phyloP scores from a whole-genome alignment of 2,113 vertebrate species.

The Tenrec ecaudatus region DNA sequence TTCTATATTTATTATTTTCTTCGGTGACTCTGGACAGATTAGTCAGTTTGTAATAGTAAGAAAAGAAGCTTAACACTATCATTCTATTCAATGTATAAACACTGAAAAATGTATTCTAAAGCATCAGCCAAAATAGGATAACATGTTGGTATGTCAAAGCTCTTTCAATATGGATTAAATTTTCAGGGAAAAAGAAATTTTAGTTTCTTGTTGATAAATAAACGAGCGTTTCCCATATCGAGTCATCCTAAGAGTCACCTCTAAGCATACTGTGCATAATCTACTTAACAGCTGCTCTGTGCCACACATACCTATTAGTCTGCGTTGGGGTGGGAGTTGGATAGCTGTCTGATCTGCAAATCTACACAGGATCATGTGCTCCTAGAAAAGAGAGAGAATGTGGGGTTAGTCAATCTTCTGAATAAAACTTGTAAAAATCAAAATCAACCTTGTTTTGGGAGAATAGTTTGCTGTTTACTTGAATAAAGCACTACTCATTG shows the following conservation, averaged over 20 bases:
- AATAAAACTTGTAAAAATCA: conserved; percentile 37
- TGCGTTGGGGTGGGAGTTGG: conserved; percentile 93
- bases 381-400: conserved; percentile 85
- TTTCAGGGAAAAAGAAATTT: conserved; percentile 35
- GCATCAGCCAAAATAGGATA: conserved; percentile 41
- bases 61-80: conserved; percentile 22
- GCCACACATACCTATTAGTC: conserved; percentile 90
- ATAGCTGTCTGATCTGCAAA: conserved; percentile 98
- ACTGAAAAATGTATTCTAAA: conserved; percentile 8
- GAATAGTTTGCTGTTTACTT: not conserved
- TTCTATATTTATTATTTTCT: conserved; percentile 50
- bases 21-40: conserved; percentile 6
- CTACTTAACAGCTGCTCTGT: conserved; percentile 55
- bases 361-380: conserved; percentile 98
- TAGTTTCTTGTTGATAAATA: conserved; percentile 27
- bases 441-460: not conserved
- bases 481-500: not conserved
- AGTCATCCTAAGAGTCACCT: not conserved
- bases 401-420: not conserved
- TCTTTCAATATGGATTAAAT: not conserved
- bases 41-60: not conserved
- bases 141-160: not conserved
- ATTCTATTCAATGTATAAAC: conserved; percentile 23
- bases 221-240: not conserved
- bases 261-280: not conserved